Evolutionary conservation across 2,113 vertebrate genomes (phyloP), one percentile per base, ranked within the genome.

Genomic region (Gulo gulo): DNA sequence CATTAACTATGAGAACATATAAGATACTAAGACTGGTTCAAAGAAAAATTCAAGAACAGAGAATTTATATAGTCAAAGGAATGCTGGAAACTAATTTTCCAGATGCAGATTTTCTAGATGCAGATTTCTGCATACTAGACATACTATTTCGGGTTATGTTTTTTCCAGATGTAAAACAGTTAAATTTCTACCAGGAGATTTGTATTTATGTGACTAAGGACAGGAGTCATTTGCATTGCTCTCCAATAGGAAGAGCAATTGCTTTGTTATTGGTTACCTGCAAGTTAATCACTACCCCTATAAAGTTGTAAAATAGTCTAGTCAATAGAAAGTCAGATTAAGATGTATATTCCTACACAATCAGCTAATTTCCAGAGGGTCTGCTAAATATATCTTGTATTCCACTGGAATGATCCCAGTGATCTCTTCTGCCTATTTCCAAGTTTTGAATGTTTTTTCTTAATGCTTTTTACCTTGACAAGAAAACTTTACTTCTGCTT

Each of bases 71-170:
- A 86, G 7, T 65, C 63, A 80, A 91, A 94, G 42, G 42, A 85
- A 81, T 91, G n/a, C n/a, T 86, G 45, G n/a, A 80, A 81, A 59
- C 63, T 80, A 73, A 52, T 63, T 94, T 96, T n/a, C n/a, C n/a
- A n/a, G n/a, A n/a, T n/a, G n/a, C n/a, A n/a, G n/a, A n/a, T n/a
- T n/a, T n/a, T n/a, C n/a, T n/a, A 80, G 42, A 73, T 86, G 31
- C 23, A 86, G 63, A 96, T 94, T 86, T 65, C 55, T 91, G 8
- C 26, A 63, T 55, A 39, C 39, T 39, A 39, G 55, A 80, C 20
- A 36, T 67, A 67, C 67, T 96, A 71, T 89, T 96, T 84, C 4
- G 7, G 61, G 42, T 79, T 94, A 57, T 34, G 7, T 59, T 71
- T 96, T 90, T 94, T 52, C n/a, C 31, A 81, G n/a, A 36, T 91